Conservation (phyloP, 2,888 invertebrate species). For the Beris chalybata region DNA sequence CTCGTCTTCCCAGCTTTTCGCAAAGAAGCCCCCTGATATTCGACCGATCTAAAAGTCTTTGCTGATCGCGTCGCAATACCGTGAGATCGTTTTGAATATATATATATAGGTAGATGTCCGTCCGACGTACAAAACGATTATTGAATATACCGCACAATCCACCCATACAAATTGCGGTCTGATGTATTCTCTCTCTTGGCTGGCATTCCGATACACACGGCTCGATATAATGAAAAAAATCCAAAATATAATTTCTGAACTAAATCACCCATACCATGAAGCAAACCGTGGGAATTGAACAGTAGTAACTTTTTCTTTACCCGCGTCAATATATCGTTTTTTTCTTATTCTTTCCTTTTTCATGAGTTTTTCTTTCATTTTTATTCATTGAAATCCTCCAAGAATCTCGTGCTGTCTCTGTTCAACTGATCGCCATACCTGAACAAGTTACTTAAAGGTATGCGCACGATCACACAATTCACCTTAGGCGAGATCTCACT, state of each 20-base stretch:
- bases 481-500: conserved; percentile 39
- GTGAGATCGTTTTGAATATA: conserved; percentile 12
- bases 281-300: conserved; percentile 55
- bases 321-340: conserved; percentile 26
- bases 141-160: conserved; percentile 13
- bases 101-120: background rate
- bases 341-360: conserved; percentile 30
- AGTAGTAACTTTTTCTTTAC: conserved; percentile 46
- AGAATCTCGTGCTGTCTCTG: conserved; percentile 18
- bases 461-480: conserved; percentile 37
- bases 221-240: too few relatives aligned
- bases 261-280: conserved; percentile 22
- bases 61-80: conserved; percentile 12
- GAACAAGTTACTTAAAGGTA: conserved; percentile 33
- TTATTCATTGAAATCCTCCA: conserved; percentile 11
- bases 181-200: conserved; percentile 1
- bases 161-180: conserved; percentile 11
- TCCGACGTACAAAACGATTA: conserved; percentile 17
- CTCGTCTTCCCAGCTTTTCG: too few relatives aligned
- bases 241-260: background rate
- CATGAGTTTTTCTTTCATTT: conserved; percentile 17
- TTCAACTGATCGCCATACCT: conserved; percentile 15
- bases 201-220: conserved; percentile 20
- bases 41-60: background rate
- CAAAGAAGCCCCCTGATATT: too few relatives aligned